phyloP scores from a whole-genome alignment of 1,140 invertebrate species.

The Bombus difficillimus region DNA sequence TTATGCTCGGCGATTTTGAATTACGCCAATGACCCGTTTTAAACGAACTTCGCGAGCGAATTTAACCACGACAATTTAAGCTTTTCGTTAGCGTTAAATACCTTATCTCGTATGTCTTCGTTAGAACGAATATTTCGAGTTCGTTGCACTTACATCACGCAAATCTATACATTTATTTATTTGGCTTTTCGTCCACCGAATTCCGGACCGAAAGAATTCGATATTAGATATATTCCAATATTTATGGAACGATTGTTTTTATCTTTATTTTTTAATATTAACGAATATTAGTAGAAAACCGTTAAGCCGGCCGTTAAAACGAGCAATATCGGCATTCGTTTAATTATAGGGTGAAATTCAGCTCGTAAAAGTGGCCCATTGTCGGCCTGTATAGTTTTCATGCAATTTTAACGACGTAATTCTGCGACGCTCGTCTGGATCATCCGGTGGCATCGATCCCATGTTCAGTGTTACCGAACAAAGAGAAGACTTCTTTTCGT shows the following conservation, averaged over 20 bases:
- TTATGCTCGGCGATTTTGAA: background rate
- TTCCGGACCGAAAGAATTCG: background rate
- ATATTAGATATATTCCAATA: background rate
- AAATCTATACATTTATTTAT: background rate
- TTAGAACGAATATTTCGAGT: background rate
- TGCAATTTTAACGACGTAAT: slow-evolving; percentile 1
- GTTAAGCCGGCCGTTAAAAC: background rate
- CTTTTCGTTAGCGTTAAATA: background rate
- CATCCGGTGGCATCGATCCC: background rate
- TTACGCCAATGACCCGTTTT: slow-evolving; percentile 3
- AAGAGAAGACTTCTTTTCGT: background rate
- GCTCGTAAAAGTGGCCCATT: background rate
- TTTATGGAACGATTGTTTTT: background rate
- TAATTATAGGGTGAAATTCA: background rate
- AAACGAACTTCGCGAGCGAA: background rate
- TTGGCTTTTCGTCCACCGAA: background rate
- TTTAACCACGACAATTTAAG: background rate
- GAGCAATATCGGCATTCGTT: background rate
- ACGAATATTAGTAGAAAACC: background rate
- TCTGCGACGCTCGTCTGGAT: background rate
- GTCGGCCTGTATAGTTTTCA: background rate
- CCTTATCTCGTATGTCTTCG: background rate
- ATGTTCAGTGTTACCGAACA: background rate
- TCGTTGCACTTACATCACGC: background rate
- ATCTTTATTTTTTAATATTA: background rate